A percentile compares a stretch with the other conserved stretches of the same genome.
Conservation (phyloP, 1,140 invertebrate species). For the Rhyacophila brunnea region DNA sequence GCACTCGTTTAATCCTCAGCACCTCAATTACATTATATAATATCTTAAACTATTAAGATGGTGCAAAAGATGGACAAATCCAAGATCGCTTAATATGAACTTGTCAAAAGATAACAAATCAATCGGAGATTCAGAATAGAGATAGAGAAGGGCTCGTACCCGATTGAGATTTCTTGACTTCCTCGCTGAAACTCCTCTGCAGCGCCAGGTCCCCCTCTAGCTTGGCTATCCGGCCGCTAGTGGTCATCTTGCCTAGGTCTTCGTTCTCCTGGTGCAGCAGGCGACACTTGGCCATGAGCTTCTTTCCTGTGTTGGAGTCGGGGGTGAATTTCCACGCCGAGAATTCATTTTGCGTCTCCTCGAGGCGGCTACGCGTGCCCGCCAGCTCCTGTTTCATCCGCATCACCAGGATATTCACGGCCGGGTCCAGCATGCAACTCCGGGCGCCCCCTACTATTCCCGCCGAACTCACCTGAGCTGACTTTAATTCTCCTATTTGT, state of each 20-base stretch:
- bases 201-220: conserved; percentile 93
- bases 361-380: conserved; percentile 83
- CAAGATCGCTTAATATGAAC: no score
- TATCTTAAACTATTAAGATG: no score
- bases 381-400: conserved; percentile 89
- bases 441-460: conserved; percentile 60
- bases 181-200: conserved; percentile 93
- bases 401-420: conserved; percentile 92
- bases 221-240: conserved; percentile 91
- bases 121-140: no score
- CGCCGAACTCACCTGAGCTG: conserved; percentile 73
- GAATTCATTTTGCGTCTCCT: conserved; percentile 97
- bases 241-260: conserved; percentile 93
- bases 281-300: conserved; percentile 96
- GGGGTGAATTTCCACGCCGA: conserved; percentile 99
- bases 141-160: conserved; percentile 64
- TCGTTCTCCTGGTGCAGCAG: conserved; percentile 98
- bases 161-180: conserved; percentile 96
- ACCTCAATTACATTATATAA: no score
- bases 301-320: conserved; percentile 96
- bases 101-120: no score
- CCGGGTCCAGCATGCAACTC: conserved; percentile 87
- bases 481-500: conserved; percentile 89
- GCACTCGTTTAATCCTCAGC: no score
- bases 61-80: no score